These are phyloP conservation scores for Musca domestica DNA, from an alignment of 1,140 invertebrate species.

Conservation along the genomic window DNA sequence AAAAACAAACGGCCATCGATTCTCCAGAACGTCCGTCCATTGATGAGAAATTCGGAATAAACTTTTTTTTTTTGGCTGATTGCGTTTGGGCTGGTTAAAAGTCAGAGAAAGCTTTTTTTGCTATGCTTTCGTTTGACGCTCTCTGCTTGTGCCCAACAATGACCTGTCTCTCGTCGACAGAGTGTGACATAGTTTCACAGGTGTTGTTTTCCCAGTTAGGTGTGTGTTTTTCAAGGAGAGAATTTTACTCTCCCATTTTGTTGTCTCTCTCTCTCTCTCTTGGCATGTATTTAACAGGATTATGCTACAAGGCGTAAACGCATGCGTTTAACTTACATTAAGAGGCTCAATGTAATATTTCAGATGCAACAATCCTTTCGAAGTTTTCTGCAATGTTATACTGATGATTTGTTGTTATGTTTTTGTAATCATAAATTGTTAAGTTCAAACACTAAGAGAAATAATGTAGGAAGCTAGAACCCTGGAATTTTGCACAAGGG, in stretches of 20 bases:
- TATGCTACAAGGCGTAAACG: too few species aligned
- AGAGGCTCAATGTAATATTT: too few species aligned
- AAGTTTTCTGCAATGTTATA: too few species aligned
- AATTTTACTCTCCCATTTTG: not conserved
- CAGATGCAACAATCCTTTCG: too few species aligned
- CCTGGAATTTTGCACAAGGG: too few species aligned
- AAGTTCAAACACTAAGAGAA: too few species aligned
- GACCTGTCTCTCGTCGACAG: not conserved
- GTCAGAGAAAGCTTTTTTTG: not conserved
- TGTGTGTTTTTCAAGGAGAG: not conserved
- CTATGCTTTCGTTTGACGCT: not conserved
- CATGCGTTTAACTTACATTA: too few species aligned
- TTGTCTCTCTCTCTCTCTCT: not conserved
- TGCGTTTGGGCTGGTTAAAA: not conserved
- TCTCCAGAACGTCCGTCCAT: not conserved
- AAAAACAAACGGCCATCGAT: not conserved
- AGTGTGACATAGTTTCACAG: conserved; percentile 13
- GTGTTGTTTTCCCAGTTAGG: not conserved
- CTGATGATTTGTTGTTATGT: too few species aligned
- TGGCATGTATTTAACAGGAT: too few species aligned
- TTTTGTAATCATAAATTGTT: too few species aligned
- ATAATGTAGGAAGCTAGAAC: too few species aligned
- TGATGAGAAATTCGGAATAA: not conserved
- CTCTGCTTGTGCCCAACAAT: not conserved
- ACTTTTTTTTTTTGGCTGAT: not conserved